phyloP scores from a whole-genome alignment of 2,797 vertebrate species.

The Eospalax fontanierii region DNA sequence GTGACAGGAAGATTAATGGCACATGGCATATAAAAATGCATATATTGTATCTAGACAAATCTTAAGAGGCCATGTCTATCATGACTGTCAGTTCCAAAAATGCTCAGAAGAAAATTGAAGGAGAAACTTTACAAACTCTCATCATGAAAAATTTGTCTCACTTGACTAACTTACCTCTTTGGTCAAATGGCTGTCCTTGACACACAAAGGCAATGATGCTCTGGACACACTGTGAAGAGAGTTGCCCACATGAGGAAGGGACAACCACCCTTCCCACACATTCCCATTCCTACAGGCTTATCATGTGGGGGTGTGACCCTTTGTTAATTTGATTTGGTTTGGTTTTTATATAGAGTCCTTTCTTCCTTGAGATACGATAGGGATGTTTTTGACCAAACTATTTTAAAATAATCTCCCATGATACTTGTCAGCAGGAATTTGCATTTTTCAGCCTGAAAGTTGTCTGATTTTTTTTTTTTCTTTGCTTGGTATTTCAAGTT shows the following conservation, averaged over 20 bases:
- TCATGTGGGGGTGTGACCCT: background rate
- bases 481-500: constrained; percentile 4
- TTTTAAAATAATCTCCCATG: constrained; percentile 23
- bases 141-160: constrained; percentile 41
- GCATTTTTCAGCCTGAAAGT: constrained; percentile 34
- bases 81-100: constrained; percentile 57
- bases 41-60: background rate
- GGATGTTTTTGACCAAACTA: constrained; percentile 11
- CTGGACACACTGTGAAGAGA: background rate
- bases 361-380: background rate
- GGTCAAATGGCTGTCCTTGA: background rate
- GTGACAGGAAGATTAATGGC: constrained; percentile 23
- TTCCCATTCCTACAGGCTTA: background rate
- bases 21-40: background rate
- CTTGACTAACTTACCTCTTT: background rate
- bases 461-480: background rate
- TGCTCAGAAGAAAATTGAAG: background rate
- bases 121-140: constrained; percentile 43
- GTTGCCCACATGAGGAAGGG: background rate
- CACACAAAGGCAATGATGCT: background rate
- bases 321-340: background rate
- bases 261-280: background rate
- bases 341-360: constrained; percentile 7
- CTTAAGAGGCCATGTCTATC: constrained; percentile 14
- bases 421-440: constrained; percentile 17